A percentile compares a stretch with the other conserved stretches of the same genome.
Evolutionary conservation across 2,113 vertebrate species (phyloP).

Genomic region (Lichenostomus cassidix): DNA sequence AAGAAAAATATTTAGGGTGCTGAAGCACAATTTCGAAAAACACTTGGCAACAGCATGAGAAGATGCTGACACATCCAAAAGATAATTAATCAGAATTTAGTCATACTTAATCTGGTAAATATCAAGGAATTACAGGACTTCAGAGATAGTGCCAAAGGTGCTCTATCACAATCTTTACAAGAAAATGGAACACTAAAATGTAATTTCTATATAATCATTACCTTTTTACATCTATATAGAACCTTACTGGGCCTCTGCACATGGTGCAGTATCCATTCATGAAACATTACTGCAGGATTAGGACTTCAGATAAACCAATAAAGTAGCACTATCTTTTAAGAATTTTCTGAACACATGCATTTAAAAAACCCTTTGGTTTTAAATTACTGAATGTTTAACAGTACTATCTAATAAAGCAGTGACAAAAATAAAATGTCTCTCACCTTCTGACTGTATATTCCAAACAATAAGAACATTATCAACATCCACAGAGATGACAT

Average conservation of each 20-base stretch:
- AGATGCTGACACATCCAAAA: neutral
- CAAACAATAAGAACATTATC: slow-evolving; percentile 89
- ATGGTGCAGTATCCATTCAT: neutral
- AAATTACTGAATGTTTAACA: neutral
- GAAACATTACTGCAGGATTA: neutral
- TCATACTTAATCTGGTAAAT: neutral
- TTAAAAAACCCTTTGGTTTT: fast-evolving
- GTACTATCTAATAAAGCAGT: neutral
- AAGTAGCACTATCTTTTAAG: fast-evolving
- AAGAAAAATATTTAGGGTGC: neutral
- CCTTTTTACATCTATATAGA: neutral
- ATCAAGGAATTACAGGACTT: neutral
- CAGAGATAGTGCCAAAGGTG: neutral
- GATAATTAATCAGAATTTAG: neutral
- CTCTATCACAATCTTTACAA: neutral
- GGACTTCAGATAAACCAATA: neutral
- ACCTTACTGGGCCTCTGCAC: neutral
- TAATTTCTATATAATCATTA: neutral
- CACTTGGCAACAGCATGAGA: neutral
- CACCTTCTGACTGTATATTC: slow-evolving; percentile 88
- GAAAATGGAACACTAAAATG: neutral
- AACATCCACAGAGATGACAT: slow-evolving; percentile 88
- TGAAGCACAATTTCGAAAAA: neutral
- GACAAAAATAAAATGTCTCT: neutral
- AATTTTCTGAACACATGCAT: fast-evolving